A percentile compares a stretch with the other conserved stretches of the same genome.
These are phyloP conservation scores for Cisticola juncidis DNA, from an alignment of 2,113 vertebrate species.

Conservation along the genomic window DNA sequence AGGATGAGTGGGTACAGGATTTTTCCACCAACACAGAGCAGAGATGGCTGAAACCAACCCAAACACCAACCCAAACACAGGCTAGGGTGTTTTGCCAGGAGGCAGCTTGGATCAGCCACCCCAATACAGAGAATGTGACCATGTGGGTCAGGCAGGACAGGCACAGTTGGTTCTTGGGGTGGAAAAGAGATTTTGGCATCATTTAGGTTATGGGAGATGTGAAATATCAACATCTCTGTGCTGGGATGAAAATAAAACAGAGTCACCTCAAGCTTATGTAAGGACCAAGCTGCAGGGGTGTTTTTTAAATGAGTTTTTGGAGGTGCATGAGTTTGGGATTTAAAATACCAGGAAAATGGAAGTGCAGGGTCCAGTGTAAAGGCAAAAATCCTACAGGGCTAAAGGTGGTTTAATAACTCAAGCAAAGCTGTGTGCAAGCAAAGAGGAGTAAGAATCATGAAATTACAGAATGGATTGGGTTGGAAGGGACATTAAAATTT, in stretches of 20 bases:
- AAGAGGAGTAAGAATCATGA: background rate
- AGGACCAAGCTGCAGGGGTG: background rate
- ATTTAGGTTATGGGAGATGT: background rate
- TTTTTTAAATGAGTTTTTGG: background rate
- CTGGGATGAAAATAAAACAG: background rate
- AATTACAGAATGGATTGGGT: background rate
- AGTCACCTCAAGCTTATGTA: background rate
- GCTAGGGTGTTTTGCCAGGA: background rate
- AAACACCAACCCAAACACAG: background rate
- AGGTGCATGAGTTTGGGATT: fast-evolving
- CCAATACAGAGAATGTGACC: background rate
- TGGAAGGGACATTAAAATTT: background rate
- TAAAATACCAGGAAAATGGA: background rate
- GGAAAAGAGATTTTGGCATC: background rate
- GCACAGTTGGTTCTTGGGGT: background rate
- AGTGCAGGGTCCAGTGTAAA: background rate
- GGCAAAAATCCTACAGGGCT: background rate
- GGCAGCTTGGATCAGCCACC: background rate
- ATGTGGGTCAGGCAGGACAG: background rate
- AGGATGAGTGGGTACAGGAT: background rate
- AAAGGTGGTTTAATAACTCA: background rate
- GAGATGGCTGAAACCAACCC: background rate
- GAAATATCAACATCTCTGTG: background rate
- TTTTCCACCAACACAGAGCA: background rate
- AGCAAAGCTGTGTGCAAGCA: background rate